Conservation (phyloP, 2,888 invertebrate genomes). For the Drosophila infuscata region DNA sequence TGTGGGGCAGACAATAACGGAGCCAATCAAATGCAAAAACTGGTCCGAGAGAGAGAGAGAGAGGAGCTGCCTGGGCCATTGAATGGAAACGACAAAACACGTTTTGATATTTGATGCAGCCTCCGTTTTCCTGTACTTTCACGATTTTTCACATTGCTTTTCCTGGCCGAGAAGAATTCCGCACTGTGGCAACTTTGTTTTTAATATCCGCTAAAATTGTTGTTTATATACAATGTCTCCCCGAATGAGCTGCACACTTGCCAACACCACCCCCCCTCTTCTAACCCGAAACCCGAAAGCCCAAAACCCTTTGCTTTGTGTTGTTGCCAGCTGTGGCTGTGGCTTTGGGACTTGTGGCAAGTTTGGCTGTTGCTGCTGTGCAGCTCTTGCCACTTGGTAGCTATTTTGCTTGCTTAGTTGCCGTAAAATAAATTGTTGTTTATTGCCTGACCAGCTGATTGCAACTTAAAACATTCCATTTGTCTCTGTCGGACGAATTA, state of each 20-base stretch:
- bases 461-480: conserved; percentile 45
- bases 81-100: conserved; percentile 72
- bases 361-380: conserved; percentile 31
- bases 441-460: conserved; percentile 56
- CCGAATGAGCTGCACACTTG: conserved; percentile 65
- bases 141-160: not conserved
- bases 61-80: conserved; percentile 25
- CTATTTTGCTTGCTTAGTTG: conserved; percentile 57
- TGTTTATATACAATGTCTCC: conserved; percentile 76
- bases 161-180: conserved; percentile 47
- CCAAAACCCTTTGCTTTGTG: conserved; percentile 2
- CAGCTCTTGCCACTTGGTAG: conserved; percentile 24
- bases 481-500: conserved; percentile 24
- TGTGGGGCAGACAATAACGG: conserved; percentile 48
- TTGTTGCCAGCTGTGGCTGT: conserved; percentile 37
- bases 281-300: not conserved
- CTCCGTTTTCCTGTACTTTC: conserved; percentile 10
- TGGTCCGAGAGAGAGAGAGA: conserved; percentile 1
- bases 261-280: not conserved
- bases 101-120: conserved; percentile 68
- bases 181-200: conserved; percentile 72
- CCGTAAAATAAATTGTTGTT: conserved; percentile 75
- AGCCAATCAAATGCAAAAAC: conserved; percentile 27
- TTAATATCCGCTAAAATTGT: conserved; percentile 80
- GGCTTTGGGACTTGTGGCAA: conserved; percentile 54